Percentiles rank a stretch among this genome's conserved stretches.
phyloP scores from a whole-genome alignment of 1,140 invertebrate genomes.

The Scaptomyza hsui region DNA sequence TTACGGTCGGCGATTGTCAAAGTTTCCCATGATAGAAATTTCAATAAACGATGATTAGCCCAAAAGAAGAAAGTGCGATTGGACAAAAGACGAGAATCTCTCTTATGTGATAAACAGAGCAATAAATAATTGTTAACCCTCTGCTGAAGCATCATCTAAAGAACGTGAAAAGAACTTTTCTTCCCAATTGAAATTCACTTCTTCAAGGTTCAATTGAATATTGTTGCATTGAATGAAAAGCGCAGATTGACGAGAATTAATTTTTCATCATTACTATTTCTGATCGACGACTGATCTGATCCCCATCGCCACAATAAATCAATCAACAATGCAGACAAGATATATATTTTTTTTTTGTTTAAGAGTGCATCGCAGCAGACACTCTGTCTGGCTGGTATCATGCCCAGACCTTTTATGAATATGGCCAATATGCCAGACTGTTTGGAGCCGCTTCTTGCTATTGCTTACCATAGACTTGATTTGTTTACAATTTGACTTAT shows the following conservation, averaged over 20 bases:
- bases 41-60: constrained; percentile 79
- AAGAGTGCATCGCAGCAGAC: constrained; percentile 44
- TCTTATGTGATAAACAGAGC: constrained; percentile 45
- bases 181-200: constrained; percentile 46
- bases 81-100: constrained; percentile 36
- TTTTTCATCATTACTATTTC: constrained; percentile 82
- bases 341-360: constrained; percentile 11
- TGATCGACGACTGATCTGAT: constrained; percentile 28
- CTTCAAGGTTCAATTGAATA: constrained; percentile 42
- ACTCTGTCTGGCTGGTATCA: constrained; percentile 54
- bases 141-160: constrained; percentile 14
- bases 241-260: constrained; percentile 71
- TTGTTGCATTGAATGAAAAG: constrained; percentile 35
- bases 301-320: constrained; percentile 69
- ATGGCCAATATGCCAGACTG: constrained; percentile 80
- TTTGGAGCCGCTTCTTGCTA: constrained; percentile 62
- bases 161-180: constrained; percentile 46
- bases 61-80: constrained; percentile 58
- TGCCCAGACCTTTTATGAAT: constrained; percentile 44
- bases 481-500: constrained; percentile 76
- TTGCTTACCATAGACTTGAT: constrained; percentile 41
- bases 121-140: constrained; percentile 72
- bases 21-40: constrained; percentile 70
- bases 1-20: constrained; percentile 70
- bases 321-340: constrained; percentile 71